Evolutionary conservation across 53 echinoderm and acorn worm species (phyloP).

Genomic region (Astropecten irregularis): DNA sequence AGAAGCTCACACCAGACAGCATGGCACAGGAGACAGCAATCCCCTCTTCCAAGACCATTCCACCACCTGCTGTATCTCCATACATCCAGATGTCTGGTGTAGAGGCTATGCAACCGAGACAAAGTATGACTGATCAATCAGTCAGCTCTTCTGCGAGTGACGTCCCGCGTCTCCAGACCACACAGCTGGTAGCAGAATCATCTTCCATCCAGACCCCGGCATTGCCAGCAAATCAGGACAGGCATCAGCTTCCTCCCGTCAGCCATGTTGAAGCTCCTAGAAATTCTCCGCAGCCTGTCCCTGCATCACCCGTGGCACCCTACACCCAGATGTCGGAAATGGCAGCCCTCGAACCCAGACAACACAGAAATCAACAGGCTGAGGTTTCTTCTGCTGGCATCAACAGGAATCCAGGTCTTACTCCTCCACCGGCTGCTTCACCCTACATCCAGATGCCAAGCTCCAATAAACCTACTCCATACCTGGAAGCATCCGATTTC

Average conservation of each 20-base stretch:
- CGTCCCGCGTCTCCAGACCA: no score
- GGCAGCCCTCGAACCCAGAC: not conserved
- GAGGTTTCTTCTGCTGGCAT: not conserved
- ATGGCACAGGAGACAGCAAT: not conserved
- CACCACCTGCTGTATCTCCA: not conserved
- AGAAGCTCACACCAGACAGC: no score
- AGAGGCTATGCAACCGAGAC: not conserved
- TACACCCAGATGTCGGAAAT: conserved; percentile 11
- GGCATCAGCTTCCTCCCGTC: not conserved
- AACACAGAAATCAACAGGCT: not conserved
- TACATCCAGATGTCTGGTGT: not conserved
- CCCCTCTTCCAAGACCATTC: not conserved
- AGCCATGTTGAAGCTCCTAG: not conserved
- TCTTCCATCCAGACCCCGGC: no score
- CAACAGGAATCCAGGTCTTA: not conserved
- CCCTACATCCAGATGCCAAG: not conserved
- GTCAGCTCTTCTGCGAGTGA: no score
- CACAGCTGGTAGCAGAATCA: no score
- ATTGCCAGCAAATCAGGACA: not conserved
- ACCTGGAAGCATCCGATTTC: no score
- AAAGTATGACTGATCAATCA: not conserved
- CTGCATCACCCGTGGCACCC: not conserved
- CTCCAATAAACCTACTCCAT: not conserved
- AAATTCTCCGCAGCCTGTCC: not conserved
- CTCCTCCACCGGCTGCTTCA: not conserved